These are phyloP conservation scores for Phasia obesa DNA, from an alignment of 2,888 invertebrate species.

Conservation along the genomic window DNA sequence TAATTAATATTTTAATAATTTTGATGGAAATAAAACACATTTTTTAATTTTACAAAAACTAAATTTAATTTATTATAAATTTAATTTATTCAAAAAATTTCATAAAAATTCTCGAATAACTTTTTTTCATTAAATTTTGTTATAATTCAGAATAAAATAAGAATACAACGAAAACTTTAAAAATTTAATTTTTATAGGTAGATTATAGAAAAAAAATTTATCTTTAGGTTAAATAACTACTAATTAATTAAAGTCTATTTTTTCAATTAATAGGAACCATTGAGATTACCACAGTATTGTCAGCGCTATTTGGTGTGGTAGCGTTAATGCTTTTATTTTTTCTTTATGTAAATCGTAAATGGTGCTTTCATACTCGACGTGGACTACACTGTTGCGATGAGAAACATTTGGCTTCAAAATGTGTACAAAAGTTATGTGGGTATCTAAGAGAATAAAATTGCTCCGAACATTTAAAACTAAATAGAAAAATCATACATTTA, in stretches of 20 bases:
- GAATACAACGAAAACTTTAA: too few species aligned
- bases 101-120: too few species aligned
- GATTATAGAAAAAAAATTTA: too few species aligned
- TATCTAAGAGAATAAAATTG: constrained; percentile 33
- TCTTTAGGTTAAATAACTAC: neutral
- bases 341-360: constrained; percentile 92
- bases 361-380: constrained; percentile 86
- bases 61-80: too few species aligned
- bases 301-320: constrained; percentile 92
- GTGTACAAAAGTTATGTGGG: constrained; percentile 82
- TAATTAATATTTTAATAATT: too few species aligned
- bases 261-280: constrained; percentile 83
- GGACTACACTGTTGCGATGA: constrained; percentile 87
- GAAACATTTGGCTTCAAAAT: constrained; percentile 81
- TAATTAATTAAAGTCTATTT: neutral
- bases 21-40: too few species aligned
- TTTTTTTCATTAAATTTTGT: too few species aligned
- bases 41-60: too few species aligned
- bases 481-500: neutral
- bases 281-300: constrained; percentile 94
- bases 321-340: constrained; percentile 92
- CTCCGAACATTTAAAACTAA: neutral
- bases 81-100: too few species aligned
- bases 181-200: too few species aligned
- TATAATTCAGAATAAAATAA: too few species aligned